Conservation (phyloP, 2,888 invertebrate species). For the Cinara cedri region DNA sequence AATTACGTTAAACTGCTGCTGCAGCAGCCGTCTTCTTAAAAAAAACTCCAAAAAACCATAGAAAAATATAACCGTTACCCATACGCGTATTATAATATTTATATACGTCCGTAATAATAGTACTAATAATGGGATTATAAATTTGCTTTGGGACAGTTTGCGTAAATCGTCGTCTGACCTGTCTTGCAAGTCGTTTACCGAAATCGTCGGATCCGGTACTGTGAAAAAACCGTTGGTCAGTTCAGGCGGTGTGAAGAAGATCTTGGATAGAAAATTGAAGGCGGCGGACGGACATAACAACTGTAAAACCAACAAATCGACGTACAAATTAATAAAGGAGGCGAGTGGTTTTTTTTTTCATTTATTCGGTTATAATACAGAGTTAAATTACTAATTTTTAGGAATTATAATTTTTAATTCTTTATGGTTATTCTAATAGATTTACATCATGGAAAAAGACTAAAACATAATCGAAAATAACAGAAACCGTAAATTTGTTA, state of each 20-base stretch:
- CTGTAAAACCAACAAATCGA: conserved; percentile 45
- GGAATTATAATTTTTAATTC: too few relatives aligned
- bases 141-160: background rate
- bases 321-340: conserved; percentile 56
- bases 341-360: conserved; percentile 44
- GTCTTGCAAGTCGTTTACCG: conserved; percentile 63
- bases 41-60: background rate
- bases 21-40: too few relatives aligned
- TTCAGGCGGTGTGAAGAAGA: conserved; percentile 63
- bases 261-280: conserved; percentile 61
- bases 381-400: too few relatives aligned
- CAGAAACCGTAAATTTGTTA: too few relatives aligned
- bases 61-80: background rate
- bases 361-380: background rate
- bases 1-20: too few relatives aligned
- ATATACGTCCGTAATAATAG: too few relatives aligned
- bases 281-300: conserved; percentile 57
- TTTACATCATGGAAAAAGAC: too few relatives aligned
- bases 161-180: conserved; percentile 47
- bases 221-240: conserved; percentile 61
- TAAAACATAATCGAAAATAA: too few relatives aligned
- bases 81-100: too few relatives aligned
- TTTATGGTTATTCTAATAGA: too few relatives aligned
- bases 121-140: too few relatives aligned
- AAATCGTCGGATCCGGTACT: conserved; percentile 62